Conservation (phyloP, 2,888 invertebrate species). For the Cotesia congregata region DNA sequence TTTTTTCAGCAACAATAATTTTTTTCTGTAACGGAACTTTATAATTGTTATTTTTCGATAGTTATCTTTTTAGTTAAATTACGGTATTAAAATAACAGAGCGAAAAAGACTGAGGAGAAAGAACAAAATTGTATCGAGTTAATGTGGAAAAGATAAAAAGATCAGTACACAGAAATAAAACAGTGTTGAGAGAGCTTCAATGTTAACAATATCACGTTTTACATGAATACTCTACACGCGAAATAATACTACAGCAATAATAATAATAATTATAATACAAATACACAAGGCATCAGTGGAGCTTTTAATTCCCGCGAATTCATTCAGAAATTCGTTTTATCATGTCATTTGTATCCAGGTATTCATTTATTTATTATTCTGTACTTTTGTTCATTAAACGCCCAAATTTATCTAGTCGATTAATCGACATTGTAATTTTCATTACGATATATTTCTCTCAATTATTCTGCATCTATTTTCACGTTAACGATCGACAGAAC, state of each 20-base stretch:
- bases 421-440: background rate
- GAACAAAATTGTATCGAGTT: background rate
- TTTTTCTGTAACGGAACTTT: background rate
- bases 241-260: background rate
- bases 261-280: constrained; percentile 4
- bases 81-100: background rate
- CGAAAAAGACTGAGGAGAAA: background rate
- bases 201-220: constrained; percentile 3
- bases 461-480: background rate
- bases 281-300: background rate
- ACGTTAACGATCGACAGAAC: background rate
- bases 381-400: background rate
- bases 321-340: constrained; percentile 38
- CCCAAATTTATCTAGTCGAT: background rate
- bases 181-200: constrained; percentile 1
- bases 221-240: constrained; percentile 7
- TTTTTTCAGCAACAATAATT: background rate
- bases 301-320: constrained; percentile 21
- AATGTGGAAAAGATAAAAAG: background rate
- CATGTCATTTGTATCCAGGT: background rate
- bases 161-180: constrained; percentile 8
- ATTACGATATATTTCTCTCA: background rate
- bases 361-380: background rate
- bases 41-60: background rate
- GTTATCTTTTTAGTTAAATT: background rate